phyloP scores from a whole-genome alignment of 2,888 invertebrate genomes.

The Lypha dubia region DNA sequence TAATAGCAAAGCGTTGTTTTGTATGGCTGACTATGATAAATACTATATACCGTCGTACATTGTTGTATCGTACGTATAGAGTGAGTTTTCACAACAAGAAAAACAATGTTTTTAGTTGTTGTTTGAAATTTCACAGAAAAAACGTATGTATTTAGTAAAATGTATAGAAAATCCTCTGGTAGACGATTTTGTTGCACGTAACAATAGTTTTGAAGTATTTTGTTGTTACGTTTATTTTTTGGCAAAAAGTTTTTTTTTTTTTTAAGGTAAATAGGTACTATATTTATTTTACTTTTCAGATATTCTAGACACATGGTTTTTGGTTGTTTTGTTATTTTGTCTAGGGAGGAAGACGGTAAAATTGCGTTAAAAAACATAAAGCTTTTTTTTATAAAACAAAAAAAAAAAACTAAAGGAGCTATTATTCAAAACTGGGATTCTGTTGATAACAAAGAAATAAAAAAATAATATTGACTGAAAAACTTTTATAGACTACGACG shows the following conservation, averaged over 20 bases:
- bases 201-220: slow-evolving; percentile 53
- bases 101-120: slow-evolving; percentile 13
- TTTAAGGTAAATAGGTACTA: slow-evolving; percentile 52
- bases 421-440: slow-evolving; percentile 44
- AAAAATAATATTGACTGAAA: background rate
- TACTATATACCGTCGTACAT: slow-evolving; percentile 35
- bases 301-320: slow-evolving; percentile 32
- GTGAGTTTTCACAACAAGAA: slow-evolving; percentile 42
- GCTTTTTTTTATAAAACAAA: background rate
- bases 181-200: slow-evolving; percentile 57
- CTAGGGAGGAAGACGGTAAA: slow-evolving; percentile 5
- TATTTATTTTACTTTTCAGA: slow-evolving; percentile 10
- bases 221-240: slow-evolving; percentile 35
- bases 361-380: slow-evolving; percentile 22
- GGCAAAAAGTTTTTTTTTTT: slow-evolving; percentile 7
- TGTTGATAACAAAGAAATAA: slow-evolving; percentile 1
- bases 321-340: slow-evolving; percentile 19
- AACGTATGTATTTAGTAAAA: too few relatives aligned
- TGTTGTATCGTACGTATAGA: slow-evolving; percentile 34
- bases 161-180: slow-evolving; percentile 31
- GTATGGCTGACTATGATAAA: slow-evolving; percentile 15
- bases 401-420: background rate
- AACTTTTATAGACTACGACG: slow-evolving; percentile 62
- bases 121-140: slow-evolving; percentile 35
- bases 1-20: slow-evolving; percentile 33